These are phyloP conservation scores for Thaumetopoea pityocampa DNA, from an alignment of 1,140 invertebrate genomes.

Conservation along the genomic window DNA sequence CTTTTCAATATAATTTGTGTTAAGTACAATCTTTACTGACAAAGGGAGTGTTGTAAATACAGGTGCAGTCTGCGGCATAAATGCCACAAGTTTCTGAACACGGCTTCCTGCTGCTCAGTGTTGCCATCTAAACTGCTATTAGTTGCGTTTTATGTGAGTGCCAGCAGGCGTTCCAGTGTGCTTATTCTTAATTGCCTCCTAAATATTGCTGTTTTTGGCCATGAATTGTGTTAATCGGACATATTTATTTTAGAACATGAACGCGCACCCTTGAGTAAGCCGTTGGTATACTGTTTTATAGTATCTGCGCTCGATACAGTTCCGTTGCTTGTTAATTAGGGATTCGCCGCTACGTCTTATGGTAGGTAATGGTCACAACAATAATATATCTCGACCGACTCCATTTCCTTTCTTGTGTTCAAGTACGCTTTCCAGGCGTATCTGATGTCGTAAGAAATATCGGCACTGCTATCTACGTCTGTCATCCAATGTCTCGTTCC, in stretches of 20 bases:
- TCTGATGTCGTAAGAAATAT: slow-evolving; percentile 58
- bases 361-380: slow-evolving; percentile 61
- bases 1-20: slow-evolving; percentile 48
- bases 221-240: slow-evolving; percentile 57
- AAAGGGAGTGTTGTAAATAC: slow-evolving; percentile 46
- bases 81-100: slow-evolving; percentile 34
- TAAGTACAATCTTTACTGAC: slow-evolving; percentile 48
- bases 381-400: slow-evolving; percentile 54
- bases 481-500: slow-evolving; percentile 40
- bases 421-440: slow-evolving; percentile 35
- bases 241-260: slow-evolving; percentile 54
- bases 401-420: slow-evolving; percentile 53
- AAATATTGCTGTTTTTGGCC: slow-evolving; percentile 63
- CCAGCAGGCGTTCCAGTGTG: slow-evolving; percentile 43
- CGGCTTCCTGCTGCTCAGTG: slow-evolving; percentile 57
- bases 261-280: slow-evolving; percentile 33
- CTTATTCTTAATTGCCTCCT: slow-evolving; percentile 65
- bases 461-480: slow-evolving; percentile 30
- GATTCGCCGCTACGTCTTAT: slow-evolving; percentile 50
- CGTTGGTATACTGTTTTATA: slow-evolving; percentile 30
- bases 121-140: slow-evolving; percentile 57
- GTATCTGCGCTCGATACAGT: slow-evolving; percentile 29
- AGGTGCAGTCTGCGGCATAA: slow-evolving; percentile 26
- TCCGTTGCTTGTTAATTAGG: slow-evolving; percentile 62
- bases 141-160: slow-evolving; percentile 55